phyloP scores from a whole-genome alignment of 2,113 vertebrate species.

The Lampris megalopsis region DNA sequence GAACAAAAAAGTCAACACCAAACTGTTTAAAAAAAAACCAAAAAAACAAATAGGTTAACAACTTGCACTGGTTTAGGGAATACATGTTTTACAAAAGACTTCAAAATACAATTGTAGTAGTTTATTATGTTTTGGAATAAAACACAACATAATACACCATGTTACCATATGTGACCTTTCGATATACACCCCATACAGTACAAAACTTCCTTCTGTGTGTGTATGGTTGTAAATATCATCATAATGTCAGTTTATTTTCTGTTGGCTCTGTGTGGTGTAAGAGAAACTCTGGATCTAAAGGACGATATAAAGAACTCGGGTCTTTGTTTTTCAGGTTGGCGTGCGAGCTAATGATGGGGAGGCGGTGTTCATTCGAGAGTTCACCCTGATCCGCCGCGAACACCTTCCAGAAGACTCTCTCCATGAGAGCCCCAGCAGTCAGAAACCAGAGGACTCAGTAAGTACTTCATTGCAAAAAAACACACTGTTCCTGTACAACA shows the following conservation, averaged over 20 bases:
- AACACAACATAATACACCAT: too few relatives aligned
- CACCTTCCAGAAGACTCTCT: conserved; percentile 90
- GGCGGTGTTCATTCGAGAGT: conserved; percentile 94
- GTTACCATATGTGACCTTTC: too few relatives aligned
- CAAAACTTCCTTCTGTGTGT: too few relatives aligned
- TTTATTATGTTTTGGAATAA: too few relatives aligned
- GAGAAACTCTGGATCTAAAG: background rate
- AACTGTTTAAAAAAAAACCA: too few relatives aligned
- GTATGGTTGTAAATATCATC: too few relatives aligned
- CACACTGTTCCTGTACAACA: background rate
- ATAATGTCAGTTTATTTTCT: too few relatives aligned
- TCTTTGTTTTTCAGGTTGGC: conserved; percentile 78
- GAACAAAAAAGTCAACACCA: too few relatives aligned
- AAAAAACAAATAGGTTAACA: background rate
- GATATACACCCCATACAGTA: too few relatives aligned
- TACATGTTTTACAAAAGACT: too few relatives aligned
- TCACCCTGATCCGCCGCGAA: conserved; percentile 91
- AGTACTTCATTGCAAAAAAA: conserved; percentile 40
- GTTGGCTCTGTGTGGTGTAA: too few relatives aligned
- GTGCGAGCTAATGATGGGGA: conserved; percentile 86
- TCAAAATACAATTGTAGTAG: too few relatives aligned
- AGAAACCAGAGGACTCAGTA: conserved; percentile 91
- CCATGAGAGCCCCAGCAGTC: conserved; percentile 83
- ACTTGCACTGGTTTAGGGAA: background rate
- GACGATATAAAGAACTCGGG: background rate